These are phyloP conservation scores for Mus musculus DNA, from an alignment of 2,113 vertebrate species.

Conservation along the genomic window GRCm39 chr16:66744001-66744500, in stretches of 20 bases:
- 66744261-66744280: background rate
- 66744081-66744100: background rate
- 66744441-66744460: background rate
- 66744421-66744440: background rate
- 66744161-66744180: background rate
- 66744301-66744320: background rate
- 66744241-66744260: background rate
- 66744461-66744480: background rate
- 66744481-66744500: background rate
- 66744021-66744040: background rate
- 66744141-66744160: slow-evolving; percentile 32
- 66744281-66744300: background rate
- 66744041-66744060: slow-evolving; percentile 35
- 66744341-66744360: background rate
- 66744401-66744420: background rate
- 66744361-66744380: background rate
- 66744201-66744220: background rate
- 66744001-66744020: background rate
- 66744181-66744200: background rate
- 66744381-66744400: background rate
- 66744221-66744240: background rate
- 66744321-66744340: background rate
- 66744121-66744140: background rate
- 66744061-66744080: background rate
- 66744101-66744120: background rate